These are phyloP conservation scores for Serilophus lunatus DNA, from an alignment of 2,113 vertebrate genomes.

Conservation along the genomic window DNA sequence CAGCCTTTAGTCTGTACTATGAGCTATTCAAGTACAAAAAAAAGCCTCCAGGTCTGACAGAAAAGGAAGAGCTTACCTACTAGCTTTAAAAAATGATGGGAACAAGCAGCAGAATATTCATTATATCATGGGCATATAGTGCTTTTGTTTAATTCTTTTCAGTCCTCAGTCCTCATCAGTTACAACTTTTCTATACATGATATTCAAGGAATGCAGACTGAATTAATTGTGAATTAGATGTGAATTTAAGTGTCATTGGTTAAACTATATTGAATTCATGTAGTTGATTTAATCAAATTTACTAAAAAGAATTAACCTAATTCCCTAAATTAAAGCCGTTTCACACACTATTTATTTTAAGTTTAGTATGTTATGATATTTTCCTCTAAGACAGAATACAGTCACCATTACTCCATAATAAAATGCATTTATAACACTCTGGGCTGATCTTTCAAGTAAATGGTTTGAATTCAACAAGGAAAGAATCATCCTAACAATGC, in stretches of 20 bases:
- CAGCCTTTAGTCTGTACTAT: not conserved
- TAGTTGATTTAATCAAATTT: conserved; percentile 12
- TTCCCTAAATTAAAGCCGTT: conserved; percentile 15
- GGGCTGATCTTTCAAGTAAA: not conserved
- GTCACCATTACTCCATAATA: not conserved
- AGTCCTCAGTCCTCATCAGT: not conserved
- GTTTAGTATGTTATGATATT: not conserved
- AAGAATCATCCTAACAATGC: not conserved
- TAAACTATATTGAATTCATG: not conserved
- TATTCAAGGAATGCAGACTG: not conserved
- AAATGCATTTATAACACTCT: not conserved
- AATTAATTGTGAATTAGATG: not conserved
- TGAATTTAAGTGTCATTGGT: not conserved
- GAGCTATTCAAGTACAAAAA: not conserved
- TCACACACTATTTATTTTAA: conserved; percentile 37
- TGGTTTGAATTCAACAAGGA: not conserved
- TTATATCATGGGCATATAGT: not conserved
- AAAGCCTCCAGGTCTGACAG: not conserved
- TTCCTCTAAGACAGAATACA: not conserved
- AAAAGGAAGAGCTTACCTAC: not conserved
- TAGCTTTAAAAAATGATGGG: not conserved
- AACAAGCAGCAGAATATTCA: not conserved
- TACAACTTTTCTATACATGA: not conserved
- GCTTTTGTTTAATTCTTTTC: not conserved
- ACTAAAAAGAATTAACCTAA: not conserved